These are phyloP conservation scores for Hypena proboscidalis DNA, from an alignment of 2,888 invertebrate species.

Conservation along the genomic window DNA sequence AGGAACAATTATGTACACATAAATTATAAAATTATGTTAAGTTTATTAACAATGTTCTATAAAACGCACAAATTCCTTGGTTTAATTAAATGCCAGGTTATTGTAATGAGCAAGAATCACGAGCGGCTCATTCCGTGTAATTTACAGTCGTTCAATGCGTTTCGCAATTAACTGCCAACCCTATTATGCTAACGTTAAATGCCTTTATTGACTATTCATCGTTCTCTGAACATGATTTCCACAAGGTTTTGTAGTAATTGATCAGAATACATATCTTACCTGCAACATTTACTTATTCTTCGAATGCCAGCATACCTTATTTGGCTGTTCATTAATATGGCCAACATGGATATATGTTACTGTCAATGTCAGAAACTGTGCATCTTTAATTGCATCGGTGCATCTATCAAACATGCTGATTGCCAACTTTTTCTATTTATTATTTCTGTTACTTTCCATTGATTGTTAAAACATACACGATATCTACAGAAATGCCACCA, in stretches of 20 bases:
- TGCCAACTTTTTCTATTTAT: no score
- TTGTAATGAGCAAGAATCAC: constrained; percentile 77
- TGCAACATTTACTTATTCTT: constrained; percentile 1
- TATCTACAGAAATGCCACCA: no score
- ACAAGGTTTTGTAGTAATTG: constrained; percentile 29
- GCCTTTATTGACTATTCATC: constrained; percentile 53
- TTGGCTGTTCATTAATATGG: no score
- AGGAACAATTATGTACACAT: constrained; percentile 9
- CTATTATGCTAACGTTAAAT: constrained; percentile 48
- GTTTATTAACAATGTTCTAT: constrained; percentile 53
- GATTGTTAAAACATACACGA: no score
- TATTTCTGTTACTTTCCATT: no score
- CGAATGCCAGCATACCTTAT: background rate
- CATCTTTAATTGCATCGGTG: no score
- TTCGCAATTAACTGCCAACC: constrained; percentile 73
- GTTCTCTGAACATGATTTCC: constrained; percentile 48
- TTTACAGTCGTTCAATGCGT: constrained; percentile 75
- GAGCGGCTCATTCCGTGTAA: constrained; percentile 66
- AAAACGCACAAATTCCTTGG: constrained; percentile 36
- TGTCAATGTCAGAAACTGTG: no score
- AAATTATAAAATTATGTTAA: constrained; percentile 20
- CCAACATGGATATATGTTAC: no score
- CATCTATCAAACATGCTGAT: no score
- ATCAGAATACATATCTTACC: constrained; percentile 15
- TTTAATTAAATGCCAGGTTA: constrained; percentile 77